These are phyloP conservation scores for Siderastrea siderea DNA, from an alignment of 92 coral and sea anemone genomes.

Conservation along the genomic window DNA sequence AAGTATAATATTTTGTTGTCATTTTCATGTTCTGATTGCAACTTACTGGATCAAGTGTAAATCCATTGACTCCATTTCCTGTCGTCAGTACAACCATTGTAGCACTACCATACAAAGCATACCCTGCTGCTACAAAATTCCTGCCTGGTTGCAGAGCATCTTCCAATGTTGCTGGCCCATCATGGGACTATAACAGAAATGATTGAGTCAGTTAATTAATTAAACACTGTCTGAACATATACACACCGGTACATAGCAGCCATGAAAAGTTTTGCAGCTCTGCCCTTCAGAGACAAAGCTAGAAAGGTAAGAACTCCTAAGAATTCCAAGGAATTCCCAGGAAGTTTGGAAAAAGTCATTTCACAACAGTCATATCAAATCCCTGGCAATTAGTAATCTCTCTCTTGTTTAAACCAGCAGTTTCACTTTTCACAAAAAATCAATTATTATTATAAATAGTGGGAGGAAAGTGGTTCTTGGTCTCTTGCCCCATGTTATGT, in stretches of 20 bases:
- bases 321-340: not conserved
- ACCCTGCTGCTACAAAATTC: conserved; percentile 97
- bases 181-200: conserved; percentile 42
- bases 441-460: too few species aligned
- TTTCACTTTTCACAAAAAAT: too few species aligned
- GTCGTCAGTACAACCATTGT: conserved; percentile 92
- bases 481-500: too few species aligned
- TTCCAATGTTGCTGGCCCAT: conserved; percentile 80
- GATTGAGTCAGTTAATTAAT: not conserved
- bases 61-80: conserved; percentile 97
- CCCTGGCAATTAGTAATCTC: too few species aligned
- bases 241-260: too few species aligned
- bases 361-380: too few species aligned
- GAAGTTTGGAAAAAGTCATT: too few species aligned
- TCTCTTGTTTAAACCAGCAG: too few species aligned
- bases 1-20: too few species aligned
- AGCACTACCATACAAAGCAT: conserved; percentile 99
- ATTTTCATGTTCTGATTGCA: not conserved
- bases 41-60: conserved; percentile 98
- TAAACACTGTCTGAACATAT: too few species aligned
- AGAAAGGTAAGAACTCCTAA: not conserved
- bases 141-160: conserved; percentile 97
- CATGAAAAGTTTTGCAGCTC: not conserved
- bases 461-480: too few species aligned
- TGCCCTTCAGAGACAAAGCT: not conserved